Evolutionary conservation across 2,113 vertebrate species (phyloP).

Genomic region (Cairina moschata): DNA sequence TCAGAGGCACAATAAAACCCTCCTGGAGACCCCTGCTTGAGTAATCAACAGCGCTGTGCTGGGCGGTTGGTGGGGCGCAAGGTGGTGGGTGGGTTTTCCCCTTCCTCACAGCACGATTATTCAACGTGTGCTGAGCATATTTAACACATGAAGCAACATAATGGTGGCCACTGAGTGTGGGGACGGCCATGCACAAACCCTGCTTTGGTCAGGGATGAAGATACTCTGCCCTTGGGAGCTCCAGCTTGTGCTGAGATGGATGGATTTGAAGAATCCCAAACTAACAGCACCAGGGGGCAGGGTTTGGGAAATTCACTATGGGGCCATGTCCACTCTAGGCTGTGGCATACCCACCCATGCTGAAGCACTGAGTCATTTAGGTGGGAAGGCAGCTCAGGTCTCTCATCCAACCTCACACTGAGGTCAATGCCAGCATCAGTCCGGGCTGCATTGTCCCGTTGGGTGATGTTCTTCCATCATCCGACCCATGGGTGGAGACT

Average conservation of each 20-base stretch:
- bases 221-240: background rate
- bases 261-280: fast-evolving
- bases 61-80: background rate
- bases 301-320: background rate
- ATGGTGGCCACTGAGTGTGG: background rate
- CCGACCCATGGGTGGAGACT: too few relatives aligned
- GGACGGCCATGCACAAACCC: background rate
- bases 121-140: background rate
- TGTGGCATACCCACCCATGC: background rate
- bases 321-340: background rate
- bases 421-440: background rate
- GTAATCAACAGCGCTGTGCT: background rate
- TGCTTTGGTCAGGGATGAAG: background rate
- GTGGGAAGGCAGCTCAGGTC: background rate
- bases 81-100: background rate
- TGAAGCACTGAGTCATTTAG: background rate
- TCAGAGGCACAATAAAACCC: background rate
- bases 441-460: background rate
- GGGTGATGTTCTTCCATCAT: background rate
- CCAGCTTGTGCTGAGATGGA: background rate
- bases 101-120: background rate
- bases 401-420: background rate
- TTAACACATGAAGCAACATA: background rate
- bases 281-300: background rate
- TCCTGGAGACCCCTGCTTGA: fast-evolving